Conservation (phyloP, 1,140 invertebrate genomes). For the Rhysida immarginata region DNA sequence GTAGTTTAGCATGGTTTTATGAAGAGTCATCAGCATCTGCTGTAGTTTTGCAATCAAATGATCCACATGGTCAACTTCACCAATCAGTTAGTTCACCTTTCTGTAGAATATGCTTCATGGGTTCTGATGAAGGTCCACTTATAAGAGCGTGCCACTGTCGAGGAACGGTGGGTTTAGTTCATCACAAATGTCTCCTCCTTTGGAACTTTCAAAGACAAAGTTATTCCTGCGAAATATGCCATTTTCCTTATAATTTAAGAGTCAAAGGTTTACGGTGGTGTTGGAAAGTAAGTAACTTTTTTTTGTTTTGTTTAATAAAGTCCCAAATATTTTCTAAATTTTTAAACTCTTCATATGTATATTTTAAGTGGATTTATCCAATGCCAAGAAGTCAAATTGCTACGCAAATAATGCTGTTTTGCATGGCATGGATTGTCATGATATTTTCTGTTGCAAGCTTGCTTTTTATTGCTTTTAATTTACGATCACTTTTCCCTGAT, state of each 20-base stretch:
- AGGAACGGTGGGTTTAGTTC: neutral
- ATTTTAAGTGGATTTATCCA: neutral
- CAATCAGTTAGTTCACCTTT: neutral
- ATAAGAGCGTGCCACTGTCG: neutral
- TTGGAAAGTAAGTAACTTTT: conserved; percentile 1
- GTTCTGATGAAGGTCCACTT: neutral
- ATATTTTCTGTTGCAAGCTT: conserved; percentile 1
- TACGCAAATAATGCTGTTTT: neutral
- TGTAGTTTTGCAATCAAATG: too few relatives aligned
- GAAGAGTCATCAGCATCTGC: too few relatives aligned
- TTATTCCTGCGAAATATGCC: conserved; percentile 4
- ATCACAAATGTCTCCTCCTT: neutral
- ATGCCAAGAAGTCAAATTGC: neutral
- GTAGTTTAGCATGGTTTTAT: too few relatives aligned
- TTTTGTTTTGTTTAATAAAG: neutral
- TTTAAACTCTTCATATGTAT: neutral
- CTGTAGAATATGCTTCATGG: conserved; percentile 2
- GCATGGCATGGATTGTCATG: conserved; percentile 1
- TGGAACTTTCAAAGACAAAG: conserved; percentile 1
- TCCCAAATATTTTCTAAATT: neutral
- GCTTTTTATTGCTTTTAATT: neutral
- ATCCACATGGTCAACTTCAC: too few relatives aligned
- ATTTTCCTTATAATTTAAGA: neutral
- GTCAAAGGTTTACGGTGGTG: conserved; percentile 1
- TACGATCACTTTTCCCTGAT: neutral